Evolutionary conservation across 2,113 vertebrate genomes (phyloP), one percentile per base, ranked within the genome.

Genomic region (Pterocles orientalis): DNA sequence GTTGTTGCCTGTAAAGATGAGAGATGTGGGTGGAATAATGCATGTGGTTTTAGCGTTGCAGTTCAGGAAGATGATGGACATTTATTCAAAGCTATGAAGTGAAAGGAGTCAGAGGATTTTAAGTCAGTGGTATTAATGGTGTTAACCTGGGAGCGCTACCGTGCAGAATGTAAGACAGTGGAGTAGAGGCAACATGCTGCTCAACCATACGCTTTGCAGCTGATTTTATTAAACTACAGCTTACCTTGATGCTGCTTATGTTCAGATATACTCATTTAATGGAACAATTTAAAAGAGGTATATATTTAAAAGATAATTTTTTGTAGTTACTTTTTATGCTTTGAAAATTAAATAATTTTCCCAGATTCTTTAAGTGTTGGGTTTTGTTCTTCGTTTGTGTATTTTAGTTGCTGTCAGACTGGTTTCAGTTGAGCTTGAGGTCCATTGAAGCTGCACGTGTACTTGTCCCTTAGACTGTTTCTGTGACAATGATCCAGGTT

Each of bases 261-360:
- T 82, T 92, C 71, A 77, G 39, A 76, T 84, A 73, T 64, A 61
- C 48, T 70, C 8, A 72, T 53, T 92, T 81, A 86, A 83, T 57
- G 14, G 36, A 61, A 62, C 17, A 77, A 8, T 9, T 69, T 39
- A 83, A 77, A 36, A 53, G 15, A 71, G 7, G 33, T 13, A 43
- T 3, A 3, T n/a, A 5, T 15, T 4, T 47, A 31, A 66, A 16
- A 33, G 25, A 45, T 14, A 43, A 58, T 7, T 12, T 31, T 88
- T 60, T 47, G 15, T 39, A 16, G 45, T 51, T 81, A 29, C 31
- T 29, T n/a, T 68, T 70, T 6, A 36, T 45, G 6, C 23, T 81
- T 87, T 43, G 28, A 88, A 15, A 72, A 60, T 64, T 31, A 50
- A 70, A 66, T 47, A 53, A 11, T 47, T 5, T 66, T 73, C 80